phyloP scores from a whole-genome alignment of 2,797 vertebrate species.

The Gouania willdenowi region DNA sequence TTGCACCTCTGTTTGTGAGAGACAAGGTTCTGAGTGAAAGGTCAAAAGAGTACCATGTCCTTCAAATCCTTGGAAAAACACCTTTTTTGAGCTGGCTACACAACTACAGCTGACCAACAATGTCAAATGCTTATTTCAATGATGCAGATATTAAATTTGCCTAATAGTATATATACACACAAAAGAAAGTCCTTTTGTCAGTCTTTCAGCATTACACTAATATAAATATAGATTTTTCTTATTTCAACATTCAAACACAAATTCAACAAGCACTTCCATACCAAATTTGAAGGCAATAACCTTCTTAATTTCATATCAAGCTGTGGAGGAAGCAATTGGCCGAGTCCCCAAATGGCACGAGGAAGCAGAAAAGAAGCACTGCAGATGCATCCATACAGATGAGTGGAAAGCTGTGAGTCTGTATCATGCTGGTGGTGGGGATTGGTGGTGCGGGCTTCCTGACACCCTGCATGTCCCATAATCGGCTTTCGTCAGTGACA shows the following conservation, averaged over 20 bases:
- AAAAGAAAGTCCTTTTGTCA: too few species aligned
- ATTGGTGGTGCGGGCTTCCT: slow-evolving; percentile 55
- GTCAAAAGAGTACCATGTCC: too few species aligned
- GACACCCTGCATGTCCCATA: slow-evolving; percentile 61
- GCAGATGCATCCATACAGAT: slow-evolving; percentile 50
- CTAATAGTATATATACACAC: too few species aligned
- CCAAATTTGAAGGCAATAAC: slow-evolving; percentile 16
- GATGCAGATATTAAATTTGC: too few species aligned
- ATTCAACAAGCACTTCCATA: slow-evolving; percentile 16
- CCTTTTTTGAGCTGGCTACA: too few species aligned
- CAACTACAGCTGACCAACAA: too few species aligned
- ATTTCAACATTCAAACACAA: slow-evolving; percentile 6
- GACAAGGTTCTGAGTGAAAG: too few species aligned
- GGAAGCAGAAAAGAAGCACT: slow-evolving; percentile 39
- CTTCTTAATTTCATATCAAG: slow-evolving; percentile 35
- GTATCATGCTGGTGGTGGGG: slow-evolving; percentile 45
- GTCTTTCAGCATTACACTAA: neutral
- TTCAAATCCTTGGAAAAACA: too few species aligned
- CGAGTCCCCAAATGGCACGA: slow-evolving; percentile 45
- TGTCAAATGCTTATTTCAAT: too few species aligned
- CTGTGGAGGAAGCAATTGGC: slow-evolving; percentile 41
- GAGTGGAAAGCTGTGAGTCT: slow-evolving; percentile 53
- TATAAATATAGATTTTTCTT: neutral
- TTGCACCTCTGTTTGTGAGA: too few species aligned
- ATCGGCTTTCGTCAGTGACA: slow-evolving; percentile 63